A percentile compares a stretch with the other conserved stretches of the same genome.
Evolutionary conservation across 2,888 invertebrate genomes (phyloP).

Genomic region (Acholoe squamosa): DNA sequence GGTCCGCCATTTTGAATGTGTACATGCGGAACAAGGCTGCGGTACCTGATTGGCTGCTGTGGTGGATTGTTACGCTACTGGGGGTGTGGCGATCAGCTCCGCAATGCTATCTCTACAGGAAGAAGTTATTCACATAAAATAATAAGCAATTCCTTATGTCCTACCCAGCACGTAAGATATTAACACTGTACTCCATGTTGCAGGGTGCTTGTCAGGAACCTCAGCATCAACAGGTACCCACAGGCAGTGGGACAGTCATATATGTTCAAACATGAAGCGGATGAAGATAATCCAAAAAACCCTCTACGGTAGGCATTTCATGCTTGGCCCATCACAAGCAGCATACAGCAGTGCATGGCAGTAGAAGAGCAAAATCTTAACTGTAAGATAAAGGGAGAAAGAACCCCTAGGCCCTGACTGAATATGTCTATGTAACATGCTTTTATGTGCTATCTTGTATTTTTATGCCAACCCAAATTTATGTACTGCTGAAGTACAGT

Average conservation of each 20-base stretch:
- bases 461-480: no score
- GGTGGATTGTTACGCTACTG: background rate
- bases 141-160: background rate
- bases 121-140: no score
- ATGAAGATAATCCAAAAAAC: slow-evolving; percentile 25
- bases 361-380: background rate
- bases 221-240: slow-evolving; percentile 14
- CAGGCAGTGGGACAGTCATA: background rate
- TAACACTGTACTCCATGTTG: no score
- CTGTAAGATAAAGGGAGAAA: background rate
- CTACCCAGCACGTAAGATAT: background rate
- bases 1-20: background rate
- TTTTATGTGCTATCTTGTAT: no score
- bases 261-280: slow-evolving; percentile 26
- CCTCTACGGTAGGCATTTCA: background rate
- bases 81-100: no score
- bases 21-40: background rate
- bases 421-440: no score
- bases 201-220: background rate
- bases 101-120: background rate
- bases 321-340: no score
- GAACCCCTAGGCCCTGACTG: no score
- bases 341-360: background rate
- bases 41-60: no score
- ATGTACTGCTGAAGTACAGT: no score